These are phyloP conservation scores for Dysdera silvatica DNA, from an alignment of 1,140 invertebrate species.

Conservation along the genomic window DNA sequence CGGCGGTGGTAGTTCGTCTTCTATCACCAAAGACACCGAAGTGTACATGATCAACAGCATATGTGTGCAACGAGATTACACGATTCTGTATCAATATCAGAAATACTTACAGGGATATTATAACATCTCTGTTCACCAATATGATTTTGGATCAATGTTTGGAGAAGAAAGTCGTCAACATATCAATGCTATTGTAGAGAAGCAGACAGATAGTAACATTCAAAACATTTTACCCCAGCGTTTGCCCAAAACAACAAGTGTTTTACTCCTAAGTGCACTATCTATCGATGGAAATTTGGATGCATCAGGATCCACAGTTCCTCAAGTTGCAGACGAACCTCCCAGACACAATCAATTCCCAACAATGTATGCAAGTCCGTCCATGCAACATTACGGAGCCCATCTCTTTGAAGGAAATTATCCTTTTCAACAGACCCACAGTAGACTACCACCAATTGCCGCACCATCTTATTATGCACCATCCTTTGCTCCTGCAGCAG, in stretches of 20 bases:
- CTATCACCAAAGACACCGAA: constrained; percentile 29
- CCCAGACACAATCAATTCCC: constrained; percentile 4
- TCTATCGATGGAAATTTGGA: constrained; percentile 35
- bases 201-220: constrained; percentile 42
- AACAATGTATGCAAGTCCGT: constrained; percentile 9
- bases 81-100: constrained; percentile 36
- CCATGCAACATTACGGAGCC: background rate
- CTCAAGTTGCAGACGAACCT: constrained; percentile 3
- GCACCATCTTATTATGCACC: constrained; percentile 18
- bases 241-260: constrained; percentile 25
- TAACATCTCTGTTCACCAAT: constrained; percentile 35
- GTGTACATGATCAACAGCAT: constrained; percentile 33
- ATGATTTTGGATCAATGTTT: constrained; percentile 36
- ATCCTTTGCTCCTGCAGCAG: constrained; percentile 12
- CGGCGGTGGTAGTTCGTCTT: background rate
- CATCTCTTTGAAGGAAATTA: constrained; percentile 17
- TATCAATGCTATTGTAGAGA: constrained; percentile 43
- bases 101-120: constrained; percentile 35
- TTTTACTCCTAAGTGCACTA: constrained; percentile 34
- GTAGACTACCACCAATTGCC: constrained; percentile 19
- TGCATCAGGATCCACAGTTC: constrained; percentile 18
- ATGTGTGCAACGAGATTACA: constrained; percentile 36
- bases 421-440: constrained; percentile 24
- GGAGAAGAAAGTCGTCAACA: constrained; percentile 36
- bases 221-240: constrained; percentile 37